Conservation (phyloP, 1,140 invertebrate genomes). For the Leptestheria dahalacensis region DNA sequence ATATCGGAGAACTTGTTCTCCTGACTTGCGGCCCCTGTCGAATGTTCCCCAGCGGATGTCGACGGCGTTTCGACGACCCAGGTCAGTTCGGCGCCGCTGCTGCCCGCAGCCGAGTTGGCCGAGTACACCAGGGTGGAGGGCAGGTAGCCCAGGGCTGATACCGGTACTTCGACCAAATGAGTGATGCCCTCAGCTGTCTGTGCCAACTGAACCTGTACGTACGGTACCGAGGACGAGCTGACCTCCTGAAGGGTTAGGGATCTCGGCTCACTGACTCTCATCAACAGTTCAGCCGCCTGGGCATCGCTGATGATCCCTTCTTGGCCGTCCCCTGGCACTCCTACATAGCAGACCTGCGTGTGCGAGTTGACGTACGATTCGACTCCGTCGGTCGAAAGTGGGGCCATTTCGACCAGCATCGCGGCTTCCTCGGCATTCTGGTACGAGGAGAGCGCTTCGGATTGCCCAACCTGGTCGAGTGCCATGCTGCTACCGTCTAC, state of each 20-base stretch:
- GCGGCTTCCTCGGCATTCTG: background rate
- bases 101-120: background rate
- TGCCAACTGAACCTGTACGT: constrained; percentile 10
- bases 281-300: constrained; percentile 14
- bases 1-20: constrained; percentile 12
- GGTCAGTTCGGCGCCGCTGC: background rate
- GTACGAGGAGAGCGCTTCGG: background rate
- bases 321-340: background rate
- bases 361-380: constrained; percentile 8
- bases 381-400: constrained; percentile 4
- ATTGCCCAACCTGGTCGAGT: background rate
- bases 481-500: constrained; percentile 1
- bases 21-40: background rate
- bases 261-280: constrained; percentile 12
- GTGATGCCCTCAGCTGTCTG: constrained; percentile 12
- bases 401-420: constrained; percentile 8
- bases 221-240: background rate
- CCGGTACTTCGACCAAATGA: constrained; percentile 12
- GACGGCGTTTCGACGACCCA: constrained; percentile 8
- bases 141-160: constrained; percentile 6
- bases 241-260: constrained; percentile 7
- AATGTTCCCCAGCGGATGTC: background rate
- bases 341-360: background rate
- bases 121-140: constrained; percentile 2
- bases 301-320: constrained; percentile 14